These are phyloP conservation scores for Cataglyphis altisquamis DNA, from an alignment of 2,888 invertebrate species.

Conservation along the genomic window DNA sequence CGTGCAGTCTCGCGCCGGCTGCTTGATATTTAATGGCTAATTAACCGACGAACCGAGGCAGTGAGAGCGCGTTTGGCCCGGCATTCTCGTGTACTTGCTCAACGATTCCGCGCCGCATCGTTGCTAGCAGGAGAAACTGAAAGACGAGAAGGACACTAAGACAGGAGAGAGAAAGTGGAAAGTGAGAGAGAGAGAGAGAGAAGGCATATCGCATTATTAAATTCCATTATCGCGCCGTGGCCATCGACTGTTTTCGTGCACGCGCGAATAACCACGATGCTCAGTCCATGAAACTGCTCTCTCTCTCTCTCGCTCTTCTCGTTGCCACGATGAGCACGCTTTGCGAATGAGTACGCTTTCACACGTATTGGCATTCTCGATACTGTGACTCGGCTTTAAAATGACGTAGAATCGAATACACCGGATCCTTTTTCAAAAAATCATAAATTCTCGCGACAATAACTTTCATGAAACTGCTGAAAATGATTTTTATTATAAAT, in stretches of 20 bases:
- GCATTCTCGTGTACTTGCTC: slow-evolving; percentile 46
- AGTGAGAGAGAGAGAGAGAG: slow-evolving; percentile 14
- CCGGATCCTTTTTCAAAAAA: not conserved
- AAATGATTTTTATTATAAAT: not conserved
- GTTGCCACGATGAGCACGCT: slow-evolving; percentile 56
- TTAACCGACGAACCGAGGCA: slow-evolving; percentile 75
- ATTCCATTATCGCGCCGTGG: slow-evolving; percentile 74
- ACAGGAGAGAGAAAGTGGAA: not conserved
- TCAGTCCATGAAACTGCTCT: slow-evolving; percentile 43
- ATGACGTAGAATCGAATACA: slow-evolving; percentile 16
- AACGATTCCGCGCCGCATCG: slow-evolving; percentile 29
- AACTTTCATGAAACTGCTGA: not conserved
- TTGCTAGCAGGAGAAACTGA: slow-evolving; percentile 35
- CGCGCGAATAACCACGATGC: slow-evolving; percentile 64
- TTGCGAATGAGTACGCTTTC: slow-evolving; percentile 46
- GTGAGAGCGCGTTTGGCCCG: slow-evolving; percentile 47
- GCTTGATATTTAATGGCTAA: slow-evolving; percentile 82
- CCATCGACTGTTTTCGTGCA: slow-evolving; percentile 71
- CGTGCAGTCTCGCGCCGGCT: slow-evolving; percentile 74
- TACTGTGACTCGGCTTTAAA: slow-evolving; percentile 11
- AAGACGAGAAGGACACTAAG: slow-evolving; percentile 29
- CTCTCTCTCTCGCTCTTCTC: slow-evolving; percentile 41
- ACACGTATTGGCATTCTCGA: slow-evolving; percentile 15
- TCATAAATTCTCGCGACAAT: not conserved
- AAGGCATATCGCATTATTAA: slow-evolving; percentile 71